phyloP scores from a whole-genome alignment of 2,797 vertebrate species.

The Phrynocephalus guinanensis region DNA sequence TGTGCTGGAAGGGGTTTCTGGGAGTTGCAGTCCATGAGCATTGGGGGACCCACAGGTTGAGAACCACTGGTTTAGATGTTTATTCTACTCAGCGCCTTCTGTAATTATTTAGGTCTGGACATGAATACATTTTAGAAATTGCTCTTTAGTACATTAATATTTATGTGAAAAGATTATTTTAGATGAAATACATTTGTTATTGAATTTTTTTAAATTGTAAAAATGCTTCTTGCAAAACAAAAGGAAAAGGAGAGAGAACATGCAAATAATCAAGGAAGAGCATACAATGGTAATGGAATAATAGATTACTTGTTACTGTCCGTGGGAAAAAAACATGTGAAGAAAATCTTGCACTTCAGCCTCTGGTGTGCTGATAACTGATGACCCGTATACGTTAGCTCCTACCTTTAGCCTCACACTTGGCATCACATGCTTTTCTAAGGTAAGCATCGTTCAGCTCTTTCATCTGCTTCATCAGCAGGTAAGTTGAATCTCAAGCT shows the following conservation, averaged over 20 bases:
- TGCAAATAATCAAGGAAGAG: not conserved
- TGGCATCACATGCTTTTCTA: not conserved
- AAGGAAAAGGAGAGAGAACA: not conserved
- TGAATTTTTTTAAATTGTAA: not conserved
- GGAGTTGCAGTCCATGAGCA: no score
- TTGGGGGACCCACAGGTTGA: no score
- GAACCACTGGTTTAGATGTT: not conserved
- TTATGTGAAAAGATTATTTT: not conserved
- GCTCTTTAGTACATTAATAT: not conserved
- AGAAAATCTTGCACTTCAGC: not conserved
- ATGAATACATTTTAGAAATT: not conserved
- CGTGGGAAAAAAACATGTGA: not conserved
- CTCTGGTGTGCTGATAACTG: not conserved
- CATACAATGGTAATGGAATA: not conserved
- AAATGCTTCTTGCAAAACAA: not conserved
- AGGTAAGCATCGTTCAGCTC: not conserved
- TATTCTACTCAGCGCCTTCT: not conserved
- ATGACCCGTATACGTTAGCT: not conserved
- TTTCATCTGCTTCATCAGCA: conserved; percentile 22
- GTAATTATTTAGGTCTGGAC: not conserved
- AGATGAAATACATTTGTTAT: not conserved
- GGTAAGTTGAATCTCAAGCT: not conserved
- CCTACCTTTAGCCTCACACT: not conserved
- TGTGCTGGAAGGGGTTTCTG: no score
- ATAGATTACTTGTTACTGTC: not conserved